Base-by-base conservation (phyloP, 2,113 vertebrate species). In the Scytalopus superciliaris region DNA sequence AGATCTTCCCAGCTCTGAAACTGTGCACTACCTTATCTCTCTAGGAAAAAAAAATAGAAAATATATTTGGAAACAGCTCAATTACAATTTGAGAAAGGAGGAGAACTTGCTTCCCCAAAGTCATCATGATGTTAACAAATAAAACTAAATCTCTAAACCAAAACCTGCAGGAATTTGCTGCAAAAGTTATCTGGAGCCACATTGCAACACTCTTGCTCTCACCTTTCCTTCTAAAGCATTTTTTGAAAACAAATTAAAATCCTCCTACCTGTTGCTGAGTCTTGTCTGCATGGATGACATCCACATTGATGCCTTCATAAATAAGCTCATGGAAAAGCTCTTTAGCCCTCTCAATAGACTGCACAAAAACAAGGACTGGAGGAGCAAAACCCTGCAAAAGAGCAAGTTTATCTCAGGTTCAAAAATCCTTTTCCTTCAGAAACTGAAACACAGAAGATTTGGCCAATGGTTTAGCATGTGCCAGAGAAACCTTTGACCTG, bases 231-330 rank as follows among this genome's bases (percentile, higher is more conserved):
- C 73, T 24, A 17, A 56, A 47, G 5, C 4, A 14, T 77, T 74
- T 77, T 17, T 70, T 44, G 19, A 49, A 49, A 59, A 73, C 14
- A 62, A 53, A 15, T 63, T 7, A 18, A 27, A 42, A 33, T 49
- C 37, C n/a, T 94, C 91, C 37, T 97, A 99, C 99, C 98, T 99
- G 99, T 57, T 99, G 99, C 94, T 99, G 99, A 31, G 99, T 99
- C 95, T 98, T 98, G 68, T 99, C 99, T 42, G 99, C 99, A 37
- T 99, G 99, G 96, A 99, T 99, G 94, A 99, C 98, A 50, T 99
- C 99, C 72, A 99, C 99, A 2, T 99, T 99, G 98, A 99, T 99
- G 68, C 99, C 99, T 97, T 99, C 99, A 0, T 99, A 99, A 94
- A 99, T 98, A 72, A 99, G 97, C 94, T 99, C 99, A 40, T 99